A percentile compares a stretch with the other conserved stretches of the same genome.
These are phyloP conservation scores for Drosophila setifemur DNA, from an alignment of 1,140 invertebrate genomes.

Conservation along the genomic window DNA sequence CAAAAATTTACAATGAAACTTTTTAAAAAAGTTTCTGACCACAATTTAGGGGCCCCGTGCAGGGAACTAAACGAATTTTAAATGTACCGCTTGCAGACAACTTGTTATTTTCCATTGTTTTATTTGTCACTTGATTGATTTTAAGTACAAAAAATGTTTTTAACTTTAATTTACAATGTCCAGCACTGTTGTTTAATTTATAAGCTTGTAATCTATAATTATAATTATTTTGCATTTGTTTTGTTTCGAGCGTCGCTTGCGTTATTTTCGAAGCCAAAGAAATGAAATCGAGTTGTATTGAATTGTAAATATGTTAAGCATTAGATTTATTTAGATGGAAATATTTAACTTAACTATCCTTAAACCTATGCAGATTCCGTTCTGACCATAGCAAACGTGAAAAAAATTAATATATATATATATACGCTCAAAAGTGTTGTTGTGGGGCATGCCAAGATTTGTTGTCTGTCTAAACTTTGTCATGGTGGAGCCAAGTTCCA, in stretches of 20 bases:
- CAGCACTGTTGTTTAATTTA: constrained; percentile 61
- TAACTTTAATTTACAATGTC: constrained; percentile 38
- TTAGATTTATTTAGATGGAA: constrained; percentile 25
- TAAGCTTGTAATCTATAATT: constrained; percentile 33
- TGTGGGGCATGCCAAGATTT: no score
- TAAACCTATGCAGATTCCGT: not conserved
- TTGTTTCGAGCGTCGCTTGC: constrained; percentile 3
- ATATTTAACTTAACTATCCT: not conserved
- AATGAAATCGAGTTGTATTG: constrained; percentile 17
- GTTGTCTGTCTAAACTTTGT: no score
- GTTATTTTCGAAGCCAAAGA: constrained; percentile 14
- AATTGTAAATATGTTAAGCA: constrained; percentile 19
- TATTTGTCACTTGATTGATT: constrained; percentile 21
- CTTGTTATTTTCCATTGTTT: constrained; percentile 11
- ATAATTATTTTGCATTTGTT: constrained; percentile 9
- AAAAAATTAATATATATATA: no score
- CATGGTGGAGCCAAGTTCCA: no score
- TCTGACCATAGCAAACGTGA: constrained; percentile 5
- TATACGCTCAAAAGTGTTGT: no score
- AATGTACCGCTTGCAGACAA: constrained; percentile 22
- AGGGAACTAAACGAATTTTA: not conserved
- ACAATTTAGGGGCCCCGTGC: not conserved
- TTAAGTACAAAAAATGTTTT: constrained; percentile 60
- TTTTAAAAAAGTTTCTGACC: not conserved
- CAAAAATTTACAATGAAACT: constrained; percentile 16